Percentiles rank a stretch among this genome's conserved stretches.
Evolutionary conservation across 1,140 invertebrate genomes (phyloP).

Genomic region (Zaprionus camerounensis): DNA sequence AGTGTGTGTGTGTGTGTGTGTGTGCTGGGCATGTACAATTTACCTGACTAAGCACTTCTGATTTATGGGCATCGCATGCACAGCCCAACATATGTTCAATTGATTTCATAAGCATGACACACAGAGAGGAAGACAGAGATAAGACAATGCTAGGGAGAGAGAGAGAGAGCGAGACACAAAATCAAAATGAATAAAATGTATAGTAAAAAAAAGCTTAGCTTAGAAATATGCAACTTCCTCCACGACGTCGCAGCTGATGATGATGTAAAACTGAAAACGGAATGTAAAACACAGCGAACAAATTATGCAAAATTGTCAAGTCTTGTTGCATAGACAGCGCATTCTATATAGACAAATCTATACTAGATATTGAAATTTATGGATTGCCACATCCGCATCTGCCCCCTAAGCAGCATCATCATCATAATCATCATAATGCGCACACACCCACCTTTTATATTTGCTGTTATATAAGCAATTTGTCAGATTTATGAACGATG

Average conservation of each 20-base stretch:
- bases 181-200: conserved; percentile 16
- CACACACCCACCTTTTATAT: conserved; percentile 69
- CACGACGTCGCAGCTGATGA: conserved; percentile 57
- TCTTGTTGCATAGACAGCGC: conserved; percentile 59
- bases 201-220: conserved; percentile 28
- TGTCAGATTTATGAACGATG: conserved; percentile 75
- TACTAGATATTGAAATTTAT: conserved; percentile 24
- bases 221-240: conserved; percentile 82
- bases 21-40: conserved; percentile 8
- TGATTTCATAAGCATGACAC: conserved; percentile 80
- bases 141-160: neutral
- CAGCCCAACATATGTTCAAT: conserved; percentile 74
- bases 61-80: conserved; percentile 63
- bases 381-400: conserved; percentile 72
- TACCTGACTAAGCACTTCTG: conserved; percentile 75
- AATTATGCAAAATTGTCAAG: conserved; percentile 69
- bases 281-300: conserved; percentile 66
- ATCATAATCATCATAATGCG: conserved; percentile 48
- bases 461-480: conserved; percentile 57
- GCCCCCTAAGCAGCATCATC: conserved; percentile 40
- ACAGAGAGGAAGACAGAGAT: conserved; percentile 2
- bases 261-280: conserved; percentile 61
- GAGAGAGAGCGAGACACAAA: neutral
- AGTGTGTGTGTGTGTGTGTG: conserved; percentile 12
- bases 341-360: conserved; percentile 18